phyloP scores from a whole-genome alignment of 2,888 invertebrate species.

The Brachycybe producta region DNA sequence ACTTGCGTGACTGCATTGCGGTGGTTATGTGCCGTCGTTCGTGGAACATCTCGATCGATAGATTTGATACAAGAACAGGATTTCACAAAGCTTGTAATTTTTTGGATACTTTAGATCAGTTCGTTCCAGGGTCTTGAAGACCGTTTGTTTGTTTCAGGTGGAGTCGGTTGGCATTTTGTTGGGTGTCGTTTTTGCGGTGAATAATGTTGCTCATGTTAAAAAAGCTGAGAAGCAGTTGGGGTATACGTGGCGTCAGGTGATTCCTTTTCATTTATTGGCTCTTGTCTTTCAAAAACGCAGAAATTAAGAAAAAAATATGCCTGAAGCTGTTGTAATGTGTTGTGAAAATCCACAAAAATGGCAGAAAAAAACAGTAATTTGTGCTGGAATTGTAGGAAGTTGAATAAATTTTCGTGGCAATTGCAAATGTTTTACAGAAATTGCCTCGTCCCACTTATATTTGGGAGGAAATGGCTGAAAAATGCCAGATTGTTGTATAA shows the following conservation, averaged over 20 bases:
- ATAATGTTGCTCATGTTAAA: constrained; percentile 18
- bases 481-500: no score
- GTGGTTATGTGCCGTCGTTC: constrained; percentile 15
- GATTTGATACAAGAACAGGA: constrained; percentile 14
- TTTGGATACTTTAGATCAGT: not conserved
- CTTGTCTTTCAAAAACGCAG: not conserved
- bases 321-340: no score
- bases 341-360: no score
- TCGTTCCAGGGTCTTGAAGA: not conserved
- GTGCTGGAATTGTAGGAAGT: no score
- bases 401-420: no score
- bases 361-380: no score
- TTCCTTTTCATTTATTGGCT: not conserved
- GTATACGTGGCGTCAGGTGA: constrained; percentile 22
- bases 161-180: constrained; percentile 19
- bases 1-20: constrained; percentile 16
- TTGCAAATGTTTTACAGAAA: no score
- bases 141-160: constrained; percentile 17
- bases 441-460: no score
- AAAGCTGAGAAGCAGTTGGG: constrained; percentile 20
- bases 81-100: constrained; percentile 20
- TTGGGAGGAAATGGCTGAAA: no score
- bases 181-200: constrained; percentile 20
- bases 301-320: no score
- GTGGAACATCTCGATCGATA: constrained; percentile 13